Evolutionary conservation across 1,140 invertebrate species (phyloP).

Genomic region (Lysiphlebus fabarum): DNA sequence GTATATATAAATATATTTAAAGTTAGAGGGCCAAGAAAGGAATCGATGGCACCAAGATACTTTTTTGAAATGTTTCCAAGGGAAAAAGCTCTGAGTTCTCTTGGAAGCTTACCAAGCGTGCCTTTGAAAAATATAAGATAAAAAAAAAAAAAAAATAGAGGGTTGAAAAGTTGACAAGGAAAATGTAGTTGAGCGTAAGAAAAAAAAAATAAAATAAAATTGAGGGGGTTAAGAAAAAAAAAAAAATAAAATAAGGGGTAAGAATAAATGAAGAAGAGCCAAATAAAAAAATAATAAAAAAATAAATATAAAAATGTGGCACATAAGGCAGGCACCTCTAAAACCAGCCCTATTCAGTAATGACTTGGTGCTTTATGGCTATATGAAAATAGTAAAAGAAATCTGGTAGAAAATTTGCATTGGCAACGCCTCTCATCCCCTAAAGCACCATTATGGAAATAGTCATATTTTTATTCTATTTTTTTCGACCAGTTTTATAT

Average conservation of each 20-base stretch:
- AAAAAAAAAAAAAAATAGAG: neutral
- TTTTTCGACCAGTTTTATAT: neutral
- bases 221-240: constrained; percentile 4
- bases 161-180: constrained; percentile 6
- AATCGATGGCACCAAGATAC: constrained; percentile 21
- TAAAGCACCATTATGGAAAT: constrained; percentile 13
- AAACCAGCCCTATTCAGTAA: constrained; percentile 18
- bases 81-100: constrained; percentile 14
- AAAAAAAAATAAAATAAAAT: no score
- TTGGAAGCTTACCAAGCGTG: constrained; percentile 23
- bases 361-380: constrained; percentile 10
- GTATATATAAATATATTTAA: no score
- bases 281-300: neutral
- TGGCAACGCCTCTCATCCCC: constrained; percentile 1
- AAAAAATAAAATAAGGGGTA: constrained; percentile 1
- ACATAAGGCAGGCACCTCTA: constrained; percentile 19
- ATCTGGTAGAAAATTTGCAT: constrained; percentile 23
- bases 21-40: neutral
- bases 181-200: no score
- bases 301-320: constrained; percentile 18
- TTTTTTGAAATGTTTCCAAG: constrained; percentile 23
- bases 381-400: neutral
- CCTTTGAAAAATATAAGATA: neutral
- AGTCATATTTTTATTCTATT: constrained; percentile 17
- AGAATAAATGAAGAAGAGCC: constrained; percentile 21